These are phyloP conservation scores for Heliothis virescens DNA, from an alignment of 1,140 invertebrate species.

Conservation along the genomic window DNA sequence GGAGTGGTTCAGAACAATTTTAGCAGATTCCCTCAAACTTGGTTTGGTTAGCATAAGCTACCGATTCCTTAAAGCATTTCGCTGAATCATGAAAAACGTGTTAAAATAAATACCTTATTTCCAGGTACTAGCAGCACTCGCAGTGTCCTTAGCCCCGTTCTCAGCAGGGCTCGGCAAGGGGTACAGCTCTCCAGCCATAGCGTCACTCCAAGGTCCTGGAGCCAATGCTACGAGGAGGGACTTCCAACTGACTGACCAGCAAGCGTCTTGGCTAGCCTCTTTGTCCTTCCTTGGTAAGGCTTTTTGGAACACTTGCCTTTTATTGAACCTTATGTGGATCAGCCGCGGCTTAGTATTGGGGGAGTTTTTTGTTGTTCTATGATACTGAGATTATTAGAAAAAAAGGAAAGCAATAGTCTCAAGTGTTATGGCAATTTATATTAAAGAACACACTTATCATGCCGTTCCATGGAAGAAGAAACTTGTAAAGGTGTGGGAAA, in stretches of 20 bases:
- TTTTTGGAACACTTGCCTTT: background rate
- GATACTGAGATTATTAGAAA: too few species aligned
- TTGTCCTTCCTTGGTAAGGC: constrained; percentile 90
- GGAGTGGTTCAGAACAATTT: too few species aligned
- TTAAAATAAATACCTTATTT: constrained; percentile 10
- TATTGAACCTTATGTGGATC: too few species aligned
- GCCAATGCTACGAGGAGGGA: constrained; percentile 76
- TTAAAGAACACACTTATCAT: too few species aligned
- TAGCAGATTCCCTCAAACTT: too few species aligned
- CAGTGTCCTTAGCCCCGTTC: constrained; percentile 93
- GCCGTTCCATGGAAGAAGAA: too few species aligned
- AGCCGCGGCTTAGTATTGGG: too few species aligned
- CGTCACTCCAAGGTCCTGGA: constrained; percentile 89
- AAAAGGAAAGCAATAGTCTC: too few species aligned
- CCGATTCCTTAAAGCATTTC: background rate
- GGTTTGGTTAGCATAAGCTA: too few species aligned
- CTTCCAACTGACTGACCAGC: constrained; percentile 91
- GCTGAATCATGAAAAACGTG: background rate
- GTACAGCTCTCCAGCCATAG: constrained; percentile 94
- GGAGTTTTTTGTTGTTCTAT: too few species aligned
- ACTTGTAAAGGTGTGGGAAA: too few species aligned
- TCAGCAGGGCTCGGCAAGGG: constrained; percentile 94
- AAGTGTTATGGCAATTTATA: too few species aligned
- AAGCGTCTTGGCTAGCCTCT: constrained; percentile 94
- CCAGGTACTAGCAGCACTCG: constrained; percentile 91